Conservation (phyloP, 1,140 invertebrate genomes). For the Leptopilina boulardi region DNA sequence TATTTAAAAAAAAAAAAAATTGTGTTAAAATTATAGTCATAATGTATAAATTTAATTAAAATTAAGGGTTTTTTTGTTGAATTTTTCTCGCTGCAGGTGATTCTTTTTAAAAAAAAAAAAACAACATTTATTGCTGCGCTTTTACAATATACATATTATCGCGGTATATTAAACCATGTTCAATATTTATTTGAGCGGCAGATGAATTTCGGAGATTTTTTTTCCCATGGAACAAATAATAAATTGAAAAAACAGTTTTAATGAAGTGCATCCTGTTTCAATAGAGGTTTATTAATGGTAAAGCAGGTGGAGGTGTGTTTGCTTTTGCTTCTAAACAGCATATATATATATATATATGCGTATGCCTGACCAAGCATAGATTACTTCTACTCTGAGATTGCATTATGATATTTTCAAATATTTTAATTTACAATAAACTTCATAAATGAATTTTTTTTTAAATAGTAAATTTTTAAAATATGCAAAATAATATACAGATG, state of each 20-base stretch:
- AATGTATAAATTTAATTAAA: too few relatives aligned
- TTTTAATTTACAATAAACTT: neutral
- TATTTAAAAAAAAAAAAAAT: too few relatives aligned
- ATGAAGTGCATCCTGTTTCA: constrained; percentile 12
- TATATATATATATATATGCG: neutral
- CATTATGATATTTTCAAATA: neutral
- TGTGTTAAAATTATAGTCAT: too few relatives aligned
- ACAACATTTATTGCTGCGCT: neutral
- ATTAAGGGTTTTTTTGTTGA: too few relatives aligned
- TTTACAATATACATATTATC: neutral
- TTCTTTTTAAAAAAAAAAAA: too few relatives aligned
- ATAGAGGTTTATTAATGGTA: neutral
- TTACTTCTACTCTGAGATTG: constrained; percentile 9
- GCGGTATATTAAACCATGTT: neutral
- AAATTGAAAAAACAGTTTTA: neutral
- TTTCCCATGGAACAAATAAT: neutral
- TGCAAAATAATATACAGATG: too few relatives aligned
- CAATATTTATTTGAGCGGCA: neutral
- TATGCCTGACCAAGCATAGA: constrained; percentile 23
- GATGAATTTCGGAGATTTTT: neutral
- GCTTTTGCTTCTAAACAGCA: neutral
- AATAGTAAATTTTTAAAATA: too few relatives aligned
- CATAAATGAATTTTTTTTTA: too few relatives aligned
- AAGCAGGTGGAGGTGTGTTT: constrained; percentile 1
- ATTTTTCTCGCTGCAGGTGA: too few relatives aligned